These are phyloP conservation scores for Hedya salicella DNA, from an alignment of 2,888 invertebrate species.

Conservation along the genomic window DNA sequence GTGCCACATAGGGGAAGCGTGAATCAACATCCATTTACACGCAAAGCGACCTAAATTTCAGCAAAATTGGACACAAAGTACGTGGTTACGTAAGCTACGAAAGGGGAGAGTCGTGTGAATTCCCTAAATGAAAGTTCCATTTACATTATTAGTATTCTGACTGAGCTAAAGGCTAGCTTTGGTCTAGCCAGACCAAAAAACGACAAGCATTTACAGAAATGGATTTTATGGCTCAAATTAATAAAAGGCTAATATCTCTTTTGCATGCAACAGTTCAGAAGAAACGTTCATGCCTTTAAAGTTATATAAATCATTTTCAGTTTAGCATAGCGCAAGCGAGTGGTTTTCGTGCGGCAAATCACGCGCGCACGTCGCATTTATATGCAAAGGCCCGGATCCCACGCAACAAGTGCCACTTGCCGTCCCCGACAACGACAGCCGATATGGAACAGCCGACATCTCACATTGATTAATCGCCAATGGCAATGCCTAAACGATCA, in stretches of 20 bases:
- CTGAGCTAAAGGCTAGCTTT: no score
- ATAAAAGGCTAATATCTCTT: neutral
- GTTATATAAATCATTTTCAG: slow-evolving; percentile 51
- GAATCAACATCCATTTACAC: slow-evolving; percentile 59
- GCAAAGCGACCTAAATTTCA: slow-evolving; percentile 66
- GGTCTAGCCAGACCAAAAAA: no score
- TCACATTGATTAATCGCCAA: slow-evolving; percentile 52
- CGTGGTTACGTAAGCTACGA: slow-evolving; percentile 50
- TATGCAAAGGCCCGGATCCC: slow-evolving; percentile 67
- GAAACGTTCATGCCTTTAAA: slow-evolving; percentile 30
- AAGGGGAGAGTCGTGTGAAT: slow-evolving; percentile 70
- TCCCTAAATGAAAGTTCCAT: slow-evolving; percentile 61
- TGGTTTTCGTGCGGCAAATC: slow-evolving; percentile 64
- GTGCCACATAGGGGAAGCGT: slow-evolving; percentile 54
- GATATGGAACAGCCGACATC: slow-evolving; percentile 34
- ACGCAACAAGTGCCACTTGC: slow-evolving; percentile 75
- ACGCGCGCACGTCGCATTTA: slow-evolving; percentile 63
- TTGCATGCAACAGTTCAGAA: slow-evolving; percentile 8
- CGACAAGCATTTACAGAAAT: neutral
- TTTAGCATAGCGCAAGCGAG: slow-evolving; percentile 58
- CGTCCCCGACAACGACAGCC: slow-evolving; percentile 52
- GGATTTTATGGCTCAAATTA: slow-evolving; percentile 8
- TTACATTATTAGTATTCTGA: neutral
- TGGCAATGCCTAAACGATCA: slow-evolving; percentile 45
- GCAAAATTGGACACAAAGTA: slow-evolving; percentile 52